A percentile compares a stretch with the other conserved stretches of the same genome.
phyloP scores from a whole-genome alignment of 2,797 vertebrate species.

The Streptopelia turtur region DNA sequence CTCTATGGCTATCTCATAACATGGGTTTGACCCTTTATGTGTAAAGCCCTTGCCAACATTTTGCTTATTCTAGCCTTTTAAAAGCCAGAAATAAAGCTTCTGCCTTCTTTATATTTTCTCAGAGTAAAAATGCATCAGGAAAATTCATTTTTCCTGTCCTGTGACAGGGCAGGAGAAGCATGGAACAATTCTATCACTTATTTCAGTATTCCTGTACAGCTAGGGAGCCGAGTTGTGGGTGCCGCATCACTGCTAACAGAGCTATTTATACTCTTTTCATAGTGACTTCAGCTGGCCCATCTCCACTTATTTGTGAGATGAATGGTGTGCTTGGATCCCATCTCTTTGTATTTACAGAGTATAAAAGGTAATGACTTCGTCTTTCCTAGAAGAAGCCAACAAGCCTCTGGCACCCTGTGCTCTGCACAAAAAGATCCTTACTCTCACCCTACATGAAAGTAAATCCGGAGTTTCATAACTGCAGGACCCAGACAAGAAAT shows the following conservation, averaged over 20 bases:
- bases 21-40: background rate
- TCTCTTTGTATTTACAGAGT: background rate
- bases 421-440: background rate
- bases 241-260: background rate
- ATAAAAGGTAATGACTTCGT: background rate
- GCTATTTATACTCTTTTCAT: background rate
- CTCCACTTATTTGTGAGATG: background rate
- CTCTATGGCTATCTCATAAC: background rate
- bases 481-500: background rate
- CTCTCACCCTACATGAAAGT: background rate
- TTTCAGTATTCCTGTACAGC: background rate
- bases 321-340: background rate
- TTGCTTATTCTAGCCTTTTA: background rate
- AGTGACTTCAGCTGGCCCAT: background rate
- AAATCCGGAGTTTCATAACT: background rate
- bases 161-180: background rate
- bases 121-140: background rate
- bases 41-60: background rate
- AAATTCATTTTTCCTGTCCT: background rate
- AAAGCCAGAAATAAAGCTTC: background rate
- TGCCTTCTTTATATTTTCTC: background rate
- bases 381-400: background rate
- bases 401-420: background rate
- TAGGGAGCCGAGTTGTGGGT: background rate
- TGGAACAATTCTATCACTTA: background rate